Conservation (phyloP, 1,140 invertebrate species). For the Drosophila persimilis region DNA sequence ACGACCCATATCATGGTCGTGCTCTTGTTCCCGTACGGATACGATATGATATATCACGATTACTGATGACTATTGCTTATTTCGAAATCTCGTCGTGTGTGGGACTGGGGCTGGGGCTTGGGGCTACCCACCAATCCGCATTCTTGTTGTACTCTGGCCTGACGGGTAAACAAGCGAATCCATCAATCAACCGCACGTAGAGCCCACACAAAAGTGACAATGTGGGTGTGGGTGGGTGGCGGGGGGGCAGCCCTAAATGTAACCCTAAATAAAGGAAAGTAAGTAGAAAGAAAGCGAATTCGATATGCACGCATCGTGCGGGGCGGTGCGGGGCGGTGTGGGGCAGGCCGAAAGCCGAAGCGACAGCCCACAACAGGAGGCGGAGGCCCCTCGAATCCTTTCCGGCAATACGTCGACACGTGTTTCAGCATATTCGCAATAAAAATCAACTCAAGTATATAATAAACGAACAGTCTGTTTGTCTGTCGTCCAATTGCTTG, state of each 20-base stretch:
- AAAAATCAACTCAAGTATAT: slow-evolving; percentile 22
- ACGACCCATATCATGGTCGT: slow-evolving; percentile 42
- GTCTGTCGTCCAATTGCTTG: neutral
- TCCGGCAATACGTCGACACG: neutral
- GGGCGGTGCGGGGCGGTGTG: too few relatives aligned
- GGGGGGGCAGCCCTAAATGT: slow-evolving; percentile 4
- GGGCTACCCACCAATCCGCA: neutral
- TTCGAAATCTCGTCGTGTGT: slow-evolving; percentile 47
- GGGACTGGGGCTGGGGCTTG: neutral
- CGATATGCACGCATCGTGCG: slow-evolving; percentile 44
- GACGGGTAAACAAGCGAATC: slow-evolving; percentile 75
- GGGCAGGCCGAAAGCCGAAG: slow-evolving; percentile 16
- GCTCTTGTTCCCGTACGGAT: slow-evolving; percentile 10
- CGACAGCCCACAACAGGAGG: too few relatives aligned
- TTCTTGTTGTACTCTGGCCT: slow-evolving; percentile 53
- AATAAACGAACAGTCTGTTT: slow-evolving; percentile 11
- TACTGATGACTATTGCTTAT: slow-evolving; percentile 71
- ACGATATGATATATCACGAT: slow-evolving; percentile 73
- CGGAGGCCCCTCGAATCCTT: slow-evolving; percentile 11
- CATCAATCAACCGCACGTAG: slow-evolving; percentile 74
- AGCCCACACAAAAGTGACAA: slow-evolving; percentile 74
- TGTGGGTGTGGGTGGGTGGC: neutral
- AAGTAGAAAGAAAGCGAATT: slow-evolving; percentile 16
- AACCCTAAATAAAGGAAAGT: slow-evolving; percentile 22
- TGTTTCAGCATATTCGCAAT: slow-evolving; percentile 14